Conservation (phyloP, 2,797 vertebrate genomes). For the Phrynocephalus forsythii region DNA sequence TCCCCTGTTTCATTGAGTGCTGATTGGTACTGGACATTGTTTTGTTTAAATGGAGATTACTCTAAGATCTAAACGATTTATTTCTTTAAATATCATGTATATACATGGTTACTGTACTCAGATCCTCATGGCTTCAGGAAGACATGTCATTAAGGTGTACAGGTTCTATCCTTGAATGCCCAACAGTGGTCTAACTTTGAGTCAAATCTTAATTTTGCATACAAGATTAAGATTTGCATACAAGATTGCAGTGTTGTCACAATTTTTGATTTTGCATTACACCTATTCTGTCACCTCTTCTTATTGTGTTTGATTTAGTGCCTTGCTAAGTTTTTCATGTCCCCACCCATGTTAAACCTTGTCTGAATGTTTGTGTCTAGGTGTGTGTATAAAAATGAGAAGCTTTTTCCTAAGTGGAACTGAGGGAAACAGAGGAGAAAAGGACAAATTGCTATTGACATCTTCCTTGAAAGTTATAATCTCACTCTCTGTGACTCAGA, state of each 20-base stretch:
- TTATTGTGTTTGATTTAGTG: slow-evolving; percentile 34
- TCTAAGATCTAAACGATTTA: no score
- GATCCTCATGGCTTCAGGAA: no score
- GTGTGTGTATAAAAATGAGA: slow-evolving; percentile 12
- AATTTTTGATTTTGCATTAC: not conserved
- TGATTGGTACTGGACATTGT: no score
- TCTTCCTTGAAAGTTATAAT: slow-evolving; percentile 45
- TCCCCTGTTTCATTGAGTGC: no score
- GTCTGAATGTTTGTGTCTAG: slow-evolving; percentile 18
- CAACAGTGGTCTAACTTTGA: not conserved
- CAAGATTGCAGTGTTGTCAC: not conserved
- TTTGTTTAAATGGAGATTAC: no score
- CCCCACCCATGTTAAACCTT: not conserved
- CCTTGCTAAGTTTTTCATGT: slow-evolving; percentile 37
- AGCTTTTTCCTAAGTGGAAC: slow-evolving; percentile 22
- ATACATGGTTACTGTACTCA: no score
- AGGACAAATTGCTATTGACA: slow-evolving; percentile 49
- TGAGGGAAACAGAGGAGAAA: not conserved
- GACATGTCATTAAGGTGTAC: no score
- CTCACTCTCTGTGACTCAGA: slow-evolving; percentile 30
- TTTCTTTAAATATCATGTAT: no score
- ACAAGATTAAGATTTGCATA: no score
- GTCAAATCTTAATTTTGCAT: not conserved
- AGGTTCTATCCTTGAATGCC: no score
- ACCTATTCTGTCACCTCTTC: slow-evolving; percentile 11